These are phyloP conservation scores for Heteromormyrus szaboi DNA, from an alignment of 2,797 vertebrate genomes.

Conservation along the genomic window DNA sequence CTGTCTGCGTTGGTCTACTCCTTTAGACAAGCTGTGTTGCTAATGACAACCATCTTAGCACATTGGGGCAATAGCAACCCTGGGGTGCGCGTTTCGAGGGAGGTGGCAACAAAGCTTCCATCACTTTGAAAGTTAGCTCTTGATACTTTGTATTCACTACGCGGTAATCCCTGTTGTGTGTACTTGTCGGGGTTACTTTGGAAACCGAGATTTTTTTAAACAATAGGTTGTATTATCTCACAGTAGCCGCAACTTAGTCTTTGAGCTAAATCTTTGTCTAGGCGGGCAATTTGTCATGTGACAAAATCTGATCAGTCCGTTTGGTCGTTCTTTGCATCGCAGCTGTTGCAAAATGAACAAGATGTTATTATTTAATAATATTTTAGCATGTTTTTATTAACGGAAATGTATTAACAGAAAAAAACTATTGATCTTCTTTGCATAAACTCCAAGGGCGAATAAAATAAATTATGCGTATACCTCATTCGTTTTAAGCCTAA, in stretches of 20 bases:
- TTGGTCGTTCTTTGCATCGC: background rate
- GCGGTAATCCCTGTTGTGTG: background rate
- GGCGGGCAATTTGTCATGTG: background rate
- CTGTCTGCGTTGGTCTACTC: background rate
- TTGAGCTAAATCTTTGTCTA: background rate
- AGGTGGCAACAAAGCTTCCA: background rate
- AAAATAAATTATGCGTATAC: background rate
- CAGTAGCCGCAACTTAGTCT: background rate
- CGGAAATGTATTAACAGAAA: background rate
- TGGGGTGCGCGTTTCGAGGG: background rate
- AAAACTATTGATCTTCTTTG: background rate
- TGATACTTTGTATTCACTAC: slow-evolving; percentile 11
- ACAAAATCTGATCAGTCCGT: slow-evolving; percentile 3
- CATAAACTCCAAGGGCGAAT: background rate
- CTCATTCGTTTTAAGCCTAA: background rate
- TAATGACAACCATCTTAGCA: slow-evolving; percentile 20
- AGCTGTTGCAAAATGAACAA: background rate
- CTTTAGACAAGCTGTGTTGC: slow-evolving; percentile 6
- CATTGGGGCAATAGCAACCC: background rate
- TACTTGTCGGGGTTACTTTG: slow-evolving; percentile 19
- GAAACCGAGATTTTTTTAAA: slow-evolving; percentile 10
- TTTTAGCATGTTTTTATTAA: background rate
- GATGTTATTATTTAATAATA: background rate
- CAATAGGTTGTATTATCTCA: slow-evolving; percentile 11
- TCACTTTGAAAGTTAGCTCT: background rate